phyloP scores from a whole-genome alignment of 2,797 vertebrate genomes.

The Tragopan temminckii region DNA sequence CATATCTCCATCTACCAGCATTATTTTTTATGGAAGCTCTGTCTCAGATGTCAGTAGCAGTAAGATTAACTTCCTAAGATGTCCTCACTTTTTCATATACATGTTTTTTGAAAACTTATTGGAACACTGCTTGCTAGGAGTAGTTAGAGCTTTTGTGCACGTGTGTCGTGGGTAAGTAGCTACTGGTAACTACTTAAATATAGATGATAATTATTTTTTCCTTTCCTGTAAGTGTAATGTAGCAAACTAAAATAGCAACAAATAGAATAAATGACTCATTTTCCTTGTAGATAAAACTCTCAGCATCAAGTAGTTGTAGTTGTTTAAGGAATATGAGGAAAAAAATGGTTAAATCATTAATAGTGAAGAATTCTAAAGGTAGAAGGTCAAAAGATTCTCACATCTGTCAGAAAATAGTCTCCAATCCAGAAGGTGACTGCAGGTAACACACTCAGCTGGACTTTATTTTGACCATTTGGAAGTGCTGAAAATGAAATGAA shows the following conservation, averaged over 20 bases:
- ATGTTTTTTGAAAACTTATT: neutral
- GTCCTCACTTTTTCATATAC: fast-evolving
- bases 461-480: neutral
- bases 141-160: neutral
- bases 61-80: neutral
- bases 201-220: neutral
- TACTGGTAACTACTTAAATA: neutral
- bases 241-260: neutral
- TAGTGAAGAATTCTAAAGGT: neutral
- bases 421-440: neutral
- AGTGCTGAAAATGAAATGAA: neutral
- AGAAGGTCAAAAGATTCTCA: constrained; percentile 6
- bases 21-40: neutral
- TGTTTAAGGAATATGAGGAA: neutral
- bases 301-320: neutral
- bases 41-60: neutral
- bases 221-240: neutral
- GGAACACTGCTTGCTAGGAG: neutral
- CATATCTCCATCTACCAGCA: neutral
- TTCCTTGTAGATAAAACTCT: neutral
- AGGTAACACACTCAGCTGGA: neutral
- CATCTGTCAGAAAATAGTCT: neutral
- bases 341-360: constrained; percentile 4
- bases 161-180: neutral
- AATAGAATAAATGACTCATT: neutral